Percentiles rank a stretch among this genome's conserved stretches.
These are phyloP conservation scores for Pygoscelis adeliae DNA, from an alignment of 2,113 vertebrate genomes.

Conservation along the genomic window DNA sequence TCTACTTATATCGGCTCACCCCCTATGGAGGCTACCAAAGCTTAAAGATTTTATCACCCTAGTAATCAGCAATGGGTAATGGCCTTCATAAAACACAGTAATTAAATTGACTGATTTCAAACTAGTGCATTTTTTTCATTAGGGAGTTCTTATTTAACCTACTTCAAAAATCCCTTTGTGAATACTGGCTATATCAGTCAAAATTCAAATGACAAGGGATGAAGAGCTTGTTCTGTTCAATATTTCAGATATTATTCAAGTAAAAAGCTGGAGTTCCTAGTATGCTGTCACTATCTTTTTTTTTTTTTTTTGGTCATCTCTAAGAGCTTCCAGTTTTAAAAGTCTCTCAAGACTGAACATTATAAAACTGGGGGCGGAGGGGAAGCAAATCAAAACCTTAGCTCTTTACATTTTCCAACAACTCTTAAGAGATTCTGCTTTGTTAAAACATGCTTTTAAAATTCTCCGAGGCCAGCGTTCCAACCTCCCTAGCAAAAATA, in stretches of 20 bases:
- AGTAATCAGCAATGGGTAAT: slow-evolving; percentile 63
- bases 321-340: not conserved
- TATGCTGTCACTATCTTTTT: not conserved
- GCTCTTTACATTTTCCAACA: not conserved
- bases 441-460: slow-evolving; percentile 33
- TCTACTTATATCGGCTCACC: slow-evolving; percentile 59
- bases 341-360: not conserved
- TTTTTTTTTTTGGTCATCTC: not conserved
- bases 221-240: not conserved
- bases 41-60: slow-evolving; percentile 62
- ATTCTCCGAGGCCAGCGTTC: not conserved
- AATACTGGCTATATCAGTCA: not conserved
- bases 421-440: not conserved
- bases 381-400: slow-evolving; percentile 14
- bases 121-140: slow-evolving; percentile 69
- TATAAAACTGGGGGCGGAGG: not conserved
- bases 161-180: slow-evolving; percentile 62
- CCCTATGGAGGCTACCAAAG: slow-evolving; percentile 64
- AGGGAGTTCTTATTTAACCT: slow-evolving; percentile 51
- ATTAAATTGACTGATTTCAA: slow-evolving; percentile 71
- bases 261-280: not conserved
- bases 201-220: not conserved
- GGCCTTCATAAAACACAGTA: slow-evolving; percentile 71
- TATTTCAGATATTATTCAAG: slow-evolving; percentile 12
- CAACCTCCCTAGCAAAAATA: not conserved